Evolutionary conservation across 2,113 vertebrate genomes (phyloP).

Genomic region (Setophaga kirtlandii): DNA sequence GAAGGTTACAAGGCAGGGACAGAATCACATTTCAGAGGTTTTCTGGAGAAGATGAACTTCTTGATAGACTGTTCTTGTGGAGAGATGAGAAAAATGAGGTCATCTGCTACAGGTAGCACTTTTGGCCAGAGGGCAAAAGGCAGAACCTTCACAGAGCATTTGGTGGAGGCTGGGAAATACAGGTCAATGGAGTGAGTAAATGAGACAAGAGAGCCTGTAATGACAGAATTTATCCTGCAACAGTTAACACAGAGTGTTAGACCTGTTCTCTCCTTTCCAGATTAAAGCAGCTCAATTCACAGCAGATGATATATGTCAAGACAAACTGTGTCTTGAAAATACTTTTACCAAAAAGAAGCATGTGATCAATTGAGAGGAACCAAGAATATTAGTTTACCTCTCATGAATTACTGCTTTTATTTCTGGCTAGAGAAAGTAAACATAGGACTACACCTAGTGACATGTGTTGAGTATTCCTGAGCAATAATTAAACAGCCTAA

Average conservation of each 20-base stretch:
- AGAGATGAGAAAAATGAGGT: background rate
- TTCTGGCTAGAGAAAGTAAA: constrained; percentile 55
- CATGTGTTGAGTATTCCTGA: constrained; percentile 22
- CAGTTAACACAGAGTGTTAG: background rate
- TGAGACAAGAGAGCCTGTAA: background rate
- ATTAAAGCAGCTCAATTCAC: background rate
- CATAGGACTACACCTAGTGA: background rate
- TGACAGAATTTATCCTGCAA: background rate
- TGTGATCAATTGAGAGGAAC: background rate
- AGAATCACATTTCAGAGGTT: background rate
- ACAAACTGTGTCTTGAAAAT: background rate
- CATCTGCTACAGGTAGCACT: background rate
- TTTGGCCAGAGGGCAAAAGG: background rate
- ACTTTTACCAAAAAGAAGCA: background rate
- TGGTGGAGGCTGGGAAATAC: background rate
- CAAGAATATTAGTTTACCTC: background rate
- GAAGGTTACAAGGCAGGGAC: background rate
- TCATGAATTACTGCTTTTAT: background rate
- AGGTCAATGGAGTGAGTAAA: background rate
- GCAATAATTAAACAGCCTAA: background rate
- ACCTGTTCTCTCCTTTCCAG: background rate
- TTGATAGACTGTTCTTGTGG: background rate
- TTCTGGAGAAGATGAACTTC: background rate
- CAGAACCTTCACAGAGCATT: background rate
- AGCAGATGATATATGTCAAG: background rate